phyloP scores from a whole-genome alignment of 2,113 vertebrate species.

The Psittacula cyanocephala region DNA sequence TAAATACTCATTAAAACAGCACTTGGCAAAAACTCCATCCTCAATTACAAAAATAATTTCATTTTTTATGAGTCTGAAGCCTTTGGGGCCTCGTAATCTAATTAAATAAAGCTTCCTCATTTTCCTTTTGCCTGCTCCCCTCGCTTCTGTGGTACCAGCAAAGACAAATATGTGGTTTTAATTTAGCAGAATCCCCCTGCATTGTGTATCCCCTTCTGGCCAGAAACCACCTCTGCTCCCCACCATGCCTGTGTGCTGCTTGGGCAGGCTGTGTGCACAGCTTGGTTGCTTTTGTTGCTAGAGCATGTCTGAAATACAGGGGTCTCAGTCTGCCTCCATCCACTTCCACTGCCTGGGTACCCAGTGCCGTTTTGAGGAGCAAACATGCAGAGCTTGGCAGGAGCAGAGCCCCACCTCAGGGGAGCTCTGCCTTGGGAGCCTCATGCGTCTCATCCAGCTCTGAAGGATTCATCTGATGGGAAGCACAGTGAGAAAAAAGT shows the following conservation, averaged over 20 bases:
- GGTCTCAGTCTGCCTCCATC: neutral
- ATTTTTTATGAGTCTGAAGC: conserved; percentile 37
- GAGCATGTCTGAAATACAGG: neutral
- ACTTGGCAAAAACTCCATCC: conserved; percentile 55
- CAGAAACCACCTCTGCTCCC: neutral
- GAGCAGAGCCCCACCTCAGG: neutral
- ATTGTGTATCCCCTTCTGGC: neutral
- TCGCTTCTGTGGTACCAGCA: neutral
- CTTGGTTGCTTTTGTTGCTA: neutral
- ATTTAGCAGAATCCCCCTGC: conserved; percentile 24
- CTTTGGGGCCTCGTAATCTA: conserved; percentile 61
- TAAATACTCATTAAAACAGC: conserved; percentile 44
- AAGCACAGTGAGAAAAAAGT: accelerated
- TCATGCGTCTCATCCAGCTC: accelerated
- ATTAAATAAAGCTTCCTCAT: conserved; percentile 57
- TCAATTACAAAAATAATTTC: conserved; percentile 54
- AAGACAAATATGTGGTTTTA: conserved; percentile 50
- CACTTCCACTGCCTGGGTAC: neutral
- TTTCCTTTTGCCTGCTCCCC: conserved; percentile 27
- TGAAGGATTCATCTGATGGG: neutral
- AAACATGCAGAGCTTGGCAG: neutral
- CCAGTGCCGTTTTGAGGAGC: neutral
- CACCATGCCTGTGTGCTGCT: neutral
- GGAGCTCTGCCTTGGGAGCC: accelerated
- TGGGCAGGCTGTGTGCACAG: neutral